Base-by-base conservation (phyloP, 2,888 invertebrate species). In the Pammene fasciana region DNA sequence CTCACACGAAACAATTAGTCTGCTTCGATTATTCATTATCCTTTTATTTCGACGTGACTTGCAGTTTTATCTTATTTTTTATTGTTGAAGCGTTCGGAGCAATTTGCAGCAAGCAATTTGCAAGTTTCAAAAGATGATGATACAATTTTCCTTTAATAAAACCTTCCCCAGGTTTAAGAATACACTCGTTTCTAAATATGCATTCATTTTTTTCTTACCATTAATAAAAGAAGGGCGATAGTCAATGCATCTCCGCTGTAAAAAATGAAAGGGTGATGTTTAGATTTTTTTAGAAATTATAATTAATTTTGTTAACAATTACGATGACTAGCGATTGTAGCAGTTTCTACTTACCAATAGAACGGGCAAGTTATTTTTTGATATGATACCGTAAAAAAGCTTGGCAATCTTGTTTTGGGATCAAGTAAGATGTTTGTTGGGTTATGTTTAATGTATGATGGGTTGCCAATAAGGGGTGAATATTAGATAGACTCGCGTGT, bases 91-190 rank as follows among this genome's bases (percentile, higher is more conserved):
- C 18, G 11, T 48, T 26, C 26, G 38, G 26, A 34, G 65, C 70
- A 60, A 38, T 65, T 60, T 59, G 56, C 48, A 54, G 56, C 41
- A 59, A 60, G 38, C 65, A 65, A 70, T 65, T 65, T 65, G 54
- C 59, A 26, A 41, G 26, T 60, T 65, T 65, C 54, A 70, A 70
- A 71, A 65, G 67, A 68, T 43, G 64, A 71, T 68, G 60, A 71
- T 68, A 54, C 34, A 46, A 36, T 18, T 16, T 48, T 55, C 52
- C 26, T 34, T 64, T 48, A 38, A 52, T 45, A 38, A 46, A 26
- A 46, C 13, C 50, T 16, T 43, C 62, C 68, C 48, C 9, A 36
- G 46, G 34, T 14, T 71, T 26, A 50, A 60, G 38, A 61, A 67
- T 66, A 68, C 59, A 64, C 59, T 55, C 54, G 34, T 64, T 68